Base-by-base conservation (phyloP, 2,888 invertebrate species). In the Tetranychus piercei region DNA sequence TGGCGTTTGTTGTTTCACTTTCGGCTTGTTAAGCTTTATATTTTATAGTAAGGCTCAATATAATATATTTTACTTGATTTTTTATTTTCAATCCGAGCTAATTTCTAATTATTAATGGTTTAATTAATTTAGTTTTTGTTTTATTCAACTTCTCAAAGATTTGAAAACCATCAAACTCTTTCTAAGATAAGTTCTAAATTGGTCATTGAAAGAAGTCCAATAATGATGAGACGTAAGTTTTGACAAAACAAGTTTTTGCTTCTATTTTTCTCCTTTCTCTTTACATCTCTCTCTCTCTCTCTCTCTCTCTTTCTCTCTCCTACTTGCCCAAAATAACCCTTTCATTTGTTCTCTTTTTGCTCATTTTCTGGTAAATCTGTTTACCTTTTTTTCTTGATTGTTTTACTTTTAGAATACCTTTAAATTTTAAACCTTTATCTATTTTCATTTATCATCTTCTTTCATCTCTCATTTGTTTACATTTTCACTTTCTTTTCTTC, bases 311-410 rank as follows among this genome's bases (percentile, higher is more conserved):
- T 45, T n/a, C 45, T 55, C 15, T 55, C 9, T 55, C 55, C 55
- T 55, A 6, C 3, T 55, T 15, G 11, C 55, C 55, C 15, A 55
- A 55, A 55, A 55, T 55, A 55, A 55, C 55, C 55, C 55, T 55
- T 55, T 55, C 55, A 55, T 55, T 15, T 55, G 55, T 55, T 15
- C 55, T 15, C 55, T 15, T 55, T 55, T 55, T 55, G 9, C 7
- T 15, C 55, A 15, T 55, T 55, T 55, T 55, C 11, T 55, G 15
- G 55, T 15, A 15, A 15, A 55, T 55, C 55, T 55, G 55, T 55
- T 55, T 55, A 55, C 55, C 55, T 55, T 55, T 55, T 45, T 55
- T 55, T 55, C 55, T 55, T 55, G 55, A 55, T 55, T 55, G 55
- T 55, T 55, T 55, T 15, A 55, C 55, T 55, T 55, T 7, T 55